phyloP scores from a whole-genome alignment of 2,113 vertebrate species.

The Dascyllus trimaculatus region DNA sequence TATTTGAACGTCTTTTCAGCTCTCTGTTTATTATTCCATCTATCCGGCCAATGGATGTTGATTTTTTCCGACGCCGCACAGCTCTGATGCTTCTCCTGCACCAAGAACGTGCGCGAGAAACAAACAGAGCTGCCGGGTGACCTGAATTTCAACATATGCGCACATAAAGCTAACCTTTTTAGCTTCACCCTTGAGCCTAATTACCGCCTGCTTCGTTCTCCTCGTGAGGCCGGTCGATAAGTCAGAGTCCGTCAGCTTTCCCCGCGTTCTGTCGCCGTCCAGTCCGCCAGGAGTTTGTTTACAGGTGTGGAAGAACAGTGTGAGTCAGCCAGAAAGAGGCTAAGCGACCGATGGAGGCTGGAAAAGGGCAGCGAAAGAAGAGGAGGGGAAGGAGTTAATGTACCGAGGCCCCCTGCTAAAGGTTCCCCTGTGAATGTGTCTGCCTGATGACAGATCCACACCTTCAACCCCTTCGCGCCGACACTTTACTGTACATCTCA shows the following conservation, averaged over 20 bases:
- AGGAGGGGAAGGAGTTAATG: slow-evolving; percentile 48
- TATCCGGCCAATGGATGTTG: not conserved
- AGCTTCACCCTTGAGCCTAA: not conserved
- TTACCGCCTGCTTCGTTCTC: not conserved
- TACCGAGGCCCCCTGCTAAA: slow-evolving; percentile 41
- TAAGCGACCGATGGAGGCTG: slow-evolving; percentile 16
- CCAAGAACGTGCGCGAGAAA: slow-evolving; percentile 19
- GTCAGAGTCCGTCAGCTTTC: not conserved
- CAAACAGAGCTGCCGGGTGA: slow-evolving; percentile 26
- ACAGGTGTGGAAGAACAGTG: slow-evolving; percentile 43
- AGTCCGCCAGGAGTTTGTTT: too few species aligned
- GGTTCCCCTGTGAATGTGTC: slow-evolving; percentile 55
- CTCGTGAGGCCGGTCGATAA: slow-evolving; percentile 8
- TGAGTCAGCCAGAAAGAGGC: slow-evolving; percentile 30
- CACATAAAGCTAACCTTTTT: not conserved
- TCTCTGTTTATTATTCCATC: slow-evolving; percentile 52
- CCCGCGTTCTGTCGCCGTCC: not conserved
- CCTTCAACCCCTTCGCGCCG: slow-evolving; percentile 29
- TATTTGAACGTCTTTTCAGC: slow-evolving; percentile 5
- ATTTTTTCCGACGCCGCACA: slow-evolving; percentile 43
- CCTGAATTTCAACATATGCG: slow-evolving; percentile 25
- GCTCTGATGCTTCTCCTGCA: slow-evolving; percentile 48
- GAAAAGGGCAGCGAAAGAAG: not conserved
- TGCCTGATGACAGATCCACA: slow-evolving; percentile 60
- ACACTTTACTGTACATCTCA: slow-evolving; percentile 44